Evolutionary conservation across 2,113 vertebrate species (phyloP), one percentile per base, ranked within the genome.

Genomic region (Entomyzon cyanotis): DNA sequence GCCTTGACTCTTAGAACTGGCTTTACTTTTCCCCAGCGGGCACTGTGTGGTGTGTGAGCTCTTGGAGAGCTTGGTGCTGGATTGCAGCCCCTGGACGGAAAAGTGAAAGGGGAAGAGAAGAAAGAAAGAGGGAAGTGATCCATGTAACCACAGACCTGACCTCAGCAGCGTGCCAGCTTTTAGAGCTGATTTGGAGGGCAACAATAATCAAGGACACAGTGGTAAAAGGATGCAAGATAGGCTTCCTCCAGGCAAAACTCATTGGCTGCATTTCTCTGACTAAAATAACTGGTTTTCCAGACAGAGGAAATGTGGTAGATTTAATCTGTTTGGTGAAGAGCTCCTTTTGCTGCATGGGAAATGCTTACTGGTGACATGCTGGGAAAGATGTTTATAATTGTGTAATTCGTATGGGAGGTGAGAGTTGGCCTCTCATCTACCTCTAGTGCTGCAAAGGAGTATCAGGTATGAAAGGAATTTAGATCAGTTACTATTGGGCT

Each of bases 281-380:
- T 89, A 82, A 89, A 91, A 84, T 42, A 95, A 69, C 83, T 80
- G 55, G 18, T 70, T 80, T 95, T 65, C 55, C 55, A 96, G 75
- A 88, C 67, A 80, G 83, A 79, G 58, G 50, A 88, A 65, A 86
- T 23, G 23, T 56, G 49, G 68, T 30, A 85, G 70, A 65, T 76
- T 64, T 68, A 44, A 93, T 73, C 74, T 91, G 39, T 52, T 87
- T 76, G 24, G 17, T 53, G 77, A 92, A 76, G 50, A 79, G 49
- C 25, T 90, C 49, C 41, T 81, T 85, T 35, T 85, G 70, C 37
- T 92, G 76, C 50, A 46, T 58, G 55, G 42, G 84, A 77, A 90
- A 74, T 62, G 35, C 39, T 71, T 55, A 76, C 18, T 33, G 55
- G 59, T 69, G 50, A 67, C 24, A 15, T 12, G n/a, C 63, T 86